Evolutionary conservation across 2,888 invertebrate species (phyloP).

Genomic region (Lycia hirtaria): DNA sequence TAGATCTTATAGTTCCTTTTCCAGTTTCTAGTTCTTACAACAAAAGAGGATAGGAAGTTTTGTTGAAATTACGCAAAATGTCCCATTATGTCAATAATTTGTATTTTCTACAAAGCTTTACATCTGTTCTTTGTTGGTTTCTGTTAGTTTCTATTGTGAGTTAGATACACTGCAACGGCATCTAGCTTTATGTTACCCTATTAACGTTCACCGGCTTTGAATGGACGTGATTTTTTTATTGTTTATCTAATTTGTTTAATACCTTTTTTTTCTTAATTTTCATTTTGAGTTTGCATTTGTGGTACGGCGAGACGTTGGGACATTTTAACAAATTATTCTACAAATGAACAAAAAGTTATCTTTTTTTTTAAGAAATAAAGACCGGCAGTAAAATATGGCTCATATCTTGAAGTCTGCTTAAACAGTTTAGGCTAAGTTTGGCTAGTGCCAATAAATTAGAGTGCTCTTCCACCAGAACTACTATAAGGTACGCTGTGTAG

Average conservation of each 20-base stretch:
- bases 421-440: too few relatives aligned
- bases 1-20: constrained; percentile 33
- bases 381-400: too few relatives aligned
- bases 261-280: constrained; percentile 52
- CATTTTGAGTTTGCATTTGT: constrained; percentile 71
- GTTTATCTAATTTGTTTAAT: constrained; percentile 60
- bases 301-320: constrained; percentile 77
- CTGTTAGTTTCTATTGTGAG: constrained; percentile 40
- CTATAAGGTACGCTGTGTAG: too few relatives aligned
- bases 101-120: constrained; percentile 7
- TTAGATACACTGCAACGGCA: constrained; percentile 40
- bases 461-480: too few relatives aligned
- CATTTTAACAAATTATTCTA: constrained; percentile 18
- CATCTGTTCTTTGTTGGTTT: background rate
- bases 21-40: background rate
- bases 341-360: too few relatives aligned
- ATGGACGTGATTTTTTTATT: constrained; percentile 65
- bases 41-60: background rate
- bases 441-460: too few relatives aligned
- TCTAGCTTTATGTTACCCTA: constrained; percentile 50
- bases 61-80: background rate
- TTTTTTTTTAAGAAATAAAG: too few relatives aligned
- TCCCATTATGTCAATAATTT: background rate
- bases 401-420: too few relatives aligned
- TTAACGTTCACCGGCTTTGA: constrained; percentile 73